Evolutionary conservation across 2,797 vertebrate genomes (phyloP).

Genomic region (Hydrolagus colliei): DNA sequence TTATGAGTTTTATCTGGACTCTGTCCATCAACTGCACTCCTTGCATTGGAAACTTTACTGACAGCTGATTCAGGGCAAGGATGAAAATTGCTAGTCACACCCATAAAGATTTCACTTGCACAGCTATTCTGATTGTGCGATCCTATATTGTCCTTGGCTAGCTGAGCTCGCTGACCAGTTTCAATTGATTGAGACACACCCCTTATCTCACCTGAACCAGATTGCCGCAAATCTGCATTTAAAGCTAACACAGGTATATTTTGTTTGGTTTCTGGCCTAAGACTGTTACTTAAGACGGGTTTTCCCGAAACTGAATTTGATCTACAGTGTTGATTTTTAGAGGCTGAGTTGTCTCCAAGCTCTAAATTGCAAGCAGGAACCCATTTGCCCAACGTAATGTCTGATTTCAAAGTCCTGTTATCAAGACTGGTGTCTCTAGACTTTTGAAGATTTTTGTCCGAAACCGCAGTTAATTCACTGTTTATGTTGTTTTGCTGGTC

Average conservation of each 20-base stretch:
- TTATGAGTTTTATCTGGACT: neutral
- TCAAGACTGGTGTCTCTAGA: conserved; percentile 52
- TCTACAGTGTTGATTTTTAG: conserved; percentile 39
- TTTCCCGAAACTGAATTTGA: conserved; percentile 16
- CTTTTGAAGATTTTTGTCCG: conserved; percentile 82
- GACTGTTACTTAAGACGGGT: neutral
- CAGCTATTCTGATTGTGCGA: neutral
- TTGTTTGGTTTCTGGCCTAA: neutral
- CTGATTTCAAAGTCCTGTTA: conserved; percentile 44
- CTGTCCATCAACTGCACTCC: neutral
- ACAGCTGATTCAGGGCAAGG: neutral
- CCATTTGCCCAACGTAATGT: conserved; percentile 37
- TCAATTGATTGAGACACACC: neutral
- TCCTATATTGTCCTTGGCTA: neutral
- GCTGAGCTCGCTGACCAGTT: neutral
- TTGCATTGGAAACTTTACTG: neutral
- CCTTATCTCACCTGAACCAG: neutral
- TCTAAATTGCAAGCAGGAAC: conserved; percentile 51
- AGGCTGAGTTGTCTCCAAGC: conserved; percentile 47
- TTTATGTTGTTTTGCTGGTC: conserved; percentile 44
- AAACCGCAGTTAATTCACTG: conserved; percentile 58
- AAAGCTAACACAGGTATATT: neutral
- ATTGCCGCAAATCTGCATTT: neutral
- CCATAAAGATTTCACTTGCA: neutral
- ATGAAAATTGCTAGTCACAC: neutral